Percentiles rank a stretch among this genome's conserved stretches.
Evolutionary conservation across 2,888 invertebrate genomes (phyloP).

Genomic region (Zonitis immaculata): DNA sequence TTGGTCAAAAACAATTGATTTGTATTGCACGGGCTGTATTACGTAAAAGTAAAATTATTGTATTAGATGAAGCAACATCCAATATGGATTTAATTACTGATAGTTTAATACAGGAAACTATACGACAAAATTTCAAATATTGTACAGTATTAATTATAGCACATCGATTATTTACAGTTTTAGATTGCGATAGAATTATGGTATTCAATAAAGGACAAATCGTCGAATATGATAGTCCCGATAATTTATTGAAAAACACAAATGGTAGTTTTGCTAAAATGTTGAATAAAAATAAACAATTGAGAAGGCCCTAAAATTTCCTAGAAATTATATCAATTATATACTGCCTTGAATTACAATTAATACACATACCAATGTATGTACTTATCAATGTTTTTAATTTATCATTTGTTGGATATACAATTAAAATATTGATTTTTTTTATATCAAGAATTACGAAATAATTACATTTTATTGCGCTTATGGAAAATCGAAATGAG

Average conservation of each 20-base stretch:
- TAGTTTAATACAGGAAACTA: slow-evolving; percentile 68
- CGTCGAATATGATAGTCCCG: slow-evolving; percentile 74
- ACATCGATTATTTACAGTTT: slow-evolving; percentile 76
- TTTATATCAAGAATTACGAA: too few relatives aligned
- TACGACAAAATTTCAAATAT: slow-evolving; percentile 64
- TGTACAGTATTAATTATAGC: slow-evolving; percentile 81
- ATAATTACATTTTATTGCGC: too few relatives aligned
- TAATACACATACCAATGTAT: not conserved
- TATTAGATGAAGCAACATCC: slow-evolving; percentile 69
- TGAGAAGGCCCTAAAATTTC: not conserved
- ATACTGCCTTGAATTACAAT: too few relatives aligned
- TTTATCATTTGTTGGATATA: too few relatives aligned
- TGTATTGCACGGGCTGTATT: slow-evolving; percentile 61
- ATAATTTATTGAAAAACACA: slow-evolving; percentile 31
- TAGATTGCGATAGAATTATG: slow-evolving; percentile 76
- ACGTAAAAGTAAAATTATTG: slow-evolving; percentile 43
- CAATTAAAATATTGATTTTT: too few relatives aligned
- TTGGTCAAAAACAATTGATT: slow-evolving; percentile 60
- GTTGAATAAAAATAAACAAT: slow-evolving; percentile 45
- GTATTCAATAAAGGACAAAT: slow-evolving; percentile 74
- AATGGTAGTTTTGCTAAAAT: slow-evolving; percentile 23
- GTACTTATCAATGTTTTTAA: too few relatives aligned
- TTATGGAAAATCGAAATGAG: too few relatives aligned
- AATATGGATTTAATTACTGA: slow-evolving; percentile 77
- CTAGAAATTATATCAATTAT: not conserved